Evolutionary conservation across 1,140 invertebrate species (phyloP).

Genomic region (Eueides isabella): DNA sequence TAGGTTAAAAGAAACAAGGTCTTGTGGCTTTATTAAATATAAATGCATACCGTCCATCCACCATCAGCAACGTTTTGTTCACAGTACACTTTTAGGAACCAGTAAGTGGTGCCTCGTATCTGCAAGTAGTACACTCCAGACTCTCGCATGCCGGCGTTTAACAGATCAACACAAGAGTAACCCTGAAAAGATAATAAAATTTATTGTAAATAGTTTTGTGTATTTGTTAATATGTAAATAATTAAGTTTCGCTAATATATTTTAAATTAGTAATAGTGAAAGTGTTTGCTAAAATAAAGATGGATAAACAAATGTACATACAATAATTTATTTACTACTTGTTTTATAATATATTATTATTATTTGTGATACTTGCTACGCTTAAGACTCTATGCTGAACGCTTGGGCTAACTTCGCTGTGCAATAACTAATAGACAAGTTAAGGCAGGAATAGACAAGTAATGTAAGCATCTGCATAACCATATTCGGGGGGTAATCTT

Average conservation of each 20-base stretch:
- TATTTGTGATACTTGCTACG: too few relatives aligned
- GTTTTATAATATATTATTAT: too few relatives aligned
- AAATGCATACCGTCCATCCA: constrained; percentile 93
- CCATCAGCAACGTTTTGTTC: constrained; percentile 95
- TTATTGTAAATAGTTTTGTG: not conserved
- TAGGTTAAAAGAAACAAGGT: not conserved
- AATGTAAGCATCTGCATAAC: too few relatives aligned
- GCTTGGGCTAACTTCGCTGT: too few relatives aligned
- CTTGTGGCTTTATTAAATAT: not conserved
- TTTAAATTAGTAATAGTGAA: not conserved
- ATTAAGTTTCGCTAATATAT: not conserved
- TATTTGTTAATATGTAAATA: not conserved
- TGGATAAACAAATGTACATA: too few relatives aligned
- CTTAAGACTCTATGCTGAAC: too few relatives aligned
- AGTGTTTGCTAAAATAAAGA: too few relatives aligned
- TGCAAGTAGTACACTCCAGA: constrained; percentile 94
- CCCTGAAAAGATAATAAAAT: constrained; percentile 83
- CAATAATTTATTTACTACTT: too few relatives aligned
- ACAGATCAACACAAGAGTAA: constrained; percentile 92
- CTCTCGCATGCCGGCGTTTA: constrained; percentile 91
- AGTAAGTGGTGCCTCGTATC: constrained; percentile 94
- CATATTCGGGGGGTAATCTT: too few relatives aligned
- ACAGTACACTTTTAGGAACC: constrained; percentile 95
- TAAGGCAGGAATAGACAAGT: too few relatives aligned
- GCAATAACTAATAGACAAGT: too few relatives aligned